These are phyloP conservation scores for Chelon labrosus DNA, from an alignment of 2,797 vertebrate genomes.

Conservation along the genomic window DNA sequence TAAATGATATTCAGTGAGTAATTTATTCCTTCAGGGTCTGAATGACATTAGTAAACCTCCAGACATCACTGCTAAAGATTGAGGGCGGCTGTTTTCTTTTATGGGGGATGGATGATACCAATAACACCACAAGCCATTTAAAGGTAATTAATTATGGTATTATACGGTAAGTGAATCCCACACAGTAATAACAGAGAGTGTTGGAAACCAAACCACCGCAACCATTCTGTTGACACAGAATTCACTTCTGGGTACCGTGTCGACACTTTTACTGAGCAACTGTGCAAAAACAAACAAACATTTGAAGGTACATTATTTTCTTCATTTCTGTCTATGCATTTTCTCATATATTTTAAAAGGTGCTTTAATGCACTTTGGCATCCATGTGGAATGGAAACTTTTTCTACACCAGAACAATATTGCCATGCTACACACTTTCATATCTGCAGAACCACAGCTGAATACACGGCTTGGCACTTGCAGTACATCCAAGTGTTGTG, in stretches of 20 bases:
- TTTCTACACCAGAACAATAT: slow-evolving; percentile 43
- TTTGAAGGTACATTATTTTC: neutral
- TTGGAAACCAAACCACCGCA: too few relatives aligned
- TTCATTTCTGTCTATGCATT: neutral
- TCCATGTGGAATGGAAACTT: slow-evolving; percentile 33
- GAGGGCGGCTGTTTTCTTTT: slow-evolving; percentile 2
- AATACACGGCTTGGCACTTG: slow-evolving; percentile 47
- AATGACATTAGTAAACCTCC: slow-evolving; percentile 23
- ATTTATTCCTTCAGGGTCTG: neutral
- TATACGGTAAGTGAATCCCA: neutral
- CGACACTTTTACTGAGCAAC: neutral
- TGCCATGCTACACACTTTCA: slow-evolving; percentile 33
- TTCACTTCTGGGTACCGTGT: neutral
- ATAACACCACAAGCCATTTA: neutral
- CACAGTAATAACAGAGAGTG: neutral
- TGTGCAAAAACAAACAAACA: neutral
- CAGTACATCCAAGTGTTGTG: slow-evolving; percentile 16
- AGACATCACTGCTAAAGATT: slow-evolving; percentile 1
- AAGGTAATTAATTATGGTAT: neutral
- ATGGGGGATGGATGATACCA: neutral
- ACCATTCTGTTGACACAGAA: neutral
- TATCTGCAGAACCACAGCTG: slow-evolving; percentile 29
- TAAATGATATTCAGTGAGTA: slow-evolving; percentile 13
- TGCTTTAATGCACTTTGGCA: neutral
- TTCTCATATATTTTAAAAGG: slow-evolving; percentile 2